Evolutionary conservation across 2,888 invertebrate genomes (phyloP), one percentile per base, ranked within the genome.

Genomic region (Amorpha juglandis): DNA sequence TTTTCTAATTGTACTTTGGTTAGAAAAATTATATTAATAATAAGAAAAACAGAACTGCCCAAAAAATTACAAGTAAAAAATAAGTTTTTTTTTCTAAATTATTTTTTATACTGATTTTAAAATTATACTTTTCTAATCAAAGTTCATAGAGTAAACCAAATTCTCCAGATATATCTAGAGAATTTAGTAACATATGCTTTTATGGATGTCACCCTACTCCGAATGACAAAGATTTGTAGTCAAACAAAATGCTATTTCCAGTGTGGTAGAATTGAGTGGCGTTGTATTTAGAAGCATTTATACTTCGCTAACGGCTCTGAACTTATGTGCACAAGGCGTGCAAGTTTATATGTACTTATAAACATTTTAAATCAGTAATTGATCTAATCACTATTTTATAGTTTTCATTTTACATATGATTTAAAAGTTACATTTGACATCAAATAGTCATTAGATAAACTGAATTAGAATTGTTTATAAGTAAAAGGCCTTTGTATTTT

Each of bases 101-200:
- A 45, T 45, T 12, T 45, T 14, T 42, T 42, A 9, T 0, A 45
- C 45, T 2, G 7, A 14, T 45, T 45, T 12, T 9, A 1, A 38
- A 6, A 38, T 9, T 38, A 1, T 42, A 53, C 7, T 35, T 33
- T 53, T 55, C 55, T 55, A 55, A 55, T 11, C 55, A 38, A 55
- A 35, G 11, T 55, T 16, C 9, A 11, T 16, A 53, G 6, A 55
- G 38, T 55, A 38, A 38, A 16, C 16, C 8, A 9, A 38, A 16
- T 38, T 35, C 9, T 55, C 35, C n/a, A 55, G 12, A 16, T 7
- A 11, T 0, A 38, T 9, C 19, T 19, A 27, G 16, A 19, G 19
- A 58, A 19, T 38, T 19, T 6, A n/a, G n/a, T 16, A 21, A 51
- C n/a, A 55, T 33, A 55, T 38, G 55, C 55, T 55, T 55, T 11